Evolutionary conservation across 1,140 invertebrate species (phyloP).

Genomic region (Agraylea sexmaculata): DNA sequence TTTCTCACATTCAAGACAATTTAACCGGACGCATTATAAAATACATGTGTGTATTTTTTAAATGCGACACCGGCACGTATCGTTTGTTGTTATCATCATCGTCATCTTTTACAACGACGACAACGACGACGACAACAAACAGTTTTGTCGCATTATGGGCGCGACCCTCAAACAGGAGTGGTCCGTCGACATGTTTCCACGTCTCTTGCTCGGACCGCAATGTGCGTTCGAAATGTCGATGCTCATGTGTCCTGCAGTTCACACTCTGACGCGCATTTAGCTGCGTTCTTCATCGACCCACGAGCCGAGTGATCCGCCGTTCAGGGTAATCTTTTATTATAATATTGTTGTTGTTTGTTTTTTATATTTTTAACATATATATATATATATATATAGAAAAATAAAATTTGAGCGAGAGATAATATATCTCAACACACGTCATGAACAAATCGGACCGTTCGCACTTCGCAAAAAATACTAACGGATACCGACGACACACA

Average conservation of each 20-base stretch:
- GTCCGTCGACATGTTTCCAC: conserved; percentile 24
- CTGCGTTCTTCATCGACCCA: conserved; percentile 74
- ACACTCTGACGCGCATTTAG: conserved; percentile 64
- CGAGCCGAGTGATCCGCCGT: conserved; percentile 63
- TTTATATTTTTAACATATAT: too few species aligned
- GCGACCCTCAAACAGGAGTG: conserved; percentile 42
- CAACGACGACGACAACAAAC: conserved; percentile 3
- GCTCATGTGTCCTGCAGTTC: conserved; percentile 73
- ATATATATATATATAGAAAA: too few species aligned
- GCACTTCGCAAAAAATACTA: too few species aligned
- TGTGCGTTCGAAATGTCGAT: conserved; percentile 72
- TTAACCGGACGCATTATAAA: too few species aligned
- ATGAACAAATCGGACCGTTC: too few species aligned
- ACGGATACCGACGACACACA: too few species aligned
- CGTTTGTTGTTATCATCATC: too few species aligned
- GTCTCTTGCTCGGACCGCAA: conserved; percentile 38
- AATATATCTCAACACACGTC: too few species aligned
- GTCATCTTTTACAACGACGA: background rate
- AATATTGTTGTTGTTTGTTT: too few species aligned
- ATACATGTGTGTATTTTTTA: too few species aligned
- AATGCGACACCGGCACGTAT: conserved; percentile 8
- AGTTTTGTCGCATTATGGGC: conserved; percentile 20
- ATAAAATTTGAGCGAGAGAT: too few species aligned
- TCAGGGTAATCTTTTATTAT: conserved; percentile 35
- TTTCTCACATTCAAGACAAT: too few species aligned